phyloP scores from a whole-genome alignment of 2,113 vertebrate species.

The Tenebrosternarchus preto region DNA sequence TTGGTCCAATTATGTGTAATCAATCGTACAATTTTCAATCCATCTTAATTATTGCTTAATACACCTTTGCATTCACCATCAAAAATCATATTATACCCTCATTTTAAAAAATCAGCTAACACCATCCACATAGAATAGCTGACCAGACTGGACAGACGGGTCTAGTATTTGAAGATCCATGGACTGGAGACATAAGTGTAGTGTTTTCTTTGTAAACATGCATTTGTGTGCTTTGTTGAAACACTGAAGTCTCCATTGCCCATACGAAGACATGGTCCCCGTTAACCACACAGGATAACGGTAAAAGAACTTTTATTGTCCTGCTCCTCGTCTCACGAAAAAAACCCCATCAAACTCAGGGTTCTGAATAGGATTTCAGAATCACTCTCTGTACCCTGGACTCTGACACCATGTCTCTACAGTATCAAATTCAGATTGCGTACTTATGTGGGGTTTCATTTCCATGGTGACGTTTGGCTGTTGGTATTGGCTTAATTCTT shows the following conservation, averaged over 20 bases:
- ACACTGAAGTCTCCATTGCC: background rate
- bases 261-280: slow-evolving; percentile 1
- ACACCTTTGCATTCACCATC: background rate
- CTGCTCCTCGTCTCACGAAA: background rate
- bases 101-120: slow-evolving; percentile 6
- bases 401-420: background rate
- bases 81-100: slow-evolving; percentile 5
- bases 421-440: background rate
- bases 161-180: slow-evolving; percentile 6
- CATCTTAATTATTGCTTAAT: background rate
- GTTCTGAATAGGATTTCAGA: background rate
- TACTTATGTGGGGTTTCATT: background rate
- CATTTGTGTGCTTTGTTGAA: background rate
- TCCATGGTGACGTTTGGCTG: background rate
- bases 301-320: background rate
- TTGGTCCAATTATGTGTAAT: background rate
- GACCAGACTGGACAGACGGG: slow-evolving; percentile 26
- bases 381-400: background rate
- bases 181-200: background rate
- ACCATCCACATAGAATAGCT: background rate
- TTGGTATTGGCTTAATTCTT: slow-evolving; percentile 58
- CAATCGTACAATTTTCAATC: background rate
- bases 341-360: no score
- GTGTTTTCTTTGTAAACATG: slow-evolving; percentile 42
- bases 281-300: background rate